Conservation (phyloP, 1,140 invertebrate species). For the Bombus terrestris region DNA sequence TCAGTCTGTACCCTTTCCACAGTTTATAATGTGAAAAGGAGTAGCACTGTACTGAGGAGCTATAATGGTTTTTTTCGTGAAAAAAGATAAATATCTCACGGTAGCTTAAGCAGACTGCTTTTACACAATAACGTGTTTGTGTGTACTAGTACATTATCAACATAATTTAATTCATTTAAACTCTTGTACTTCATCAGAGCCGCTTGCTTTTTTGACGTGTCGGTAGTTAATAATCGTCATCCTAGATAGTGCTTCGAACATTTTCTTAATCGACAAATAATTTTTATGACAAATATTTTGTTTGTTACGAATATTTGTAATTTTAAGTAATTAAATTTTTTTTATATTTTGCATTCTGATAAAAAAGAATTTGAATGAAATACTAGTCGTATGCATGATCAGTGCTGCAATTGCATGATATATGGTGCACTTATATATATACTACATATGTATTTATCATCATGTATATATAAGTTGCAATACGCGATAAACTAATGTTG, state of each 20-base stretch:
- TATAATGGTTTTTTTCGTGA: slow-evolving; percentile 42
- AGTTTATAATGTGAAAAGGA: slow-evolving; percentile 34
- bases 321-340: slow-evolving; percentile 17
- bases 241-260: slow-evolving; percentile 19
- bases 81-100: slow-evolving; percentile 50
- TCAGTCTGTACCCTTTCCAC: slow-evolving; percentile 52
- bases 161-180: slow-evolving; percentile 48
- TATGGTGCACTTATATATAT: slow-evolving; percentile 45
- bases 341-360: slow-evolving; percentile 34
- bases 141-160: slow-evolving; percentile 43
- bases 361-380: background rate
- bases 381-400: slow-evolving; percentile 55
- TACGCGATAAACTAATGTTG: slow-evolving; percentile 17
- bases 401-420: slow-evolving; percentile 51
- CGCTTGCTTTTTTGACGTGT: slow-evolving; percentile 32
- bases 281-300: slow-evolving; percentile 15
- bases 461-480: slow-evolving; percentile 47
- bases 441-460: slow-evolving; percentile 34
- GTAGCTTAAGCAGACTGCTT: slow-evolving; percentile 71
- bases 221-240: background rate
- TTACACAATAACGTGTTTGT: slow-evolving; percentile 70
- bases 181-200: slow-evolving; percentile 6
- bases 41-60: slow-evolving; percentile 53
- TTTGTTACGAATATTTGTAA: slow-evolving; percentile 19
- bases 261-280: slow-evolving; percentile 9